Evolutionary conservation across 2,888 invertebrate genomes (phyloP), one percentile per base, ranked within the genome.

Genomic region (Gari tellinella): DNA sequence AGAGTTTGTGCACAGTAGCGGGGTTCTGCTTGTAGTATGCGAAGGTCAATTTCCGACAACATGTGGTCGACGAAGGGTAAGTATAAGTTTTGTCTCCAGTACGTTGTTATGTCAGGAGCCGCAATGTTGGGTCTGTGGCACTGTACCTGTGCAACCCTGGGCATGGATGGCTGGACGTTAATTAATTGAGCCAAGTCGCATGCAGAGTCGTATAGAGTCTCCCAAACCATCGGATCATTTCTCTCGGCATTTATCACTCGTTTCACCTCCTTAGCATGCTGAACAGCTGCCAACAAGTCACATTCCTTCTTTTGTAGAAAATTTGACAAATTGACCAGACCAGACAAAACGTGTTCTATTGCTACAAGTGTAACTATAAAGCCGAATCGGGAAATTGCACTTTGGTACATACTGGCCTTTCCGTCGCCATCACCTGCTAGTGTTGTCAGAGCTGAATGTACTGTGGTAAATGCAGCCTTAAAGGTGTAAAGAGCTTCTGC

Each of bases 21-120:
- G 21, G 61, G 61, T 40, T 72, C 41, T 0, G 57, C 70, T 37
- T 66, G 57, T 21, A 72, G 61, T 15, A 68, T 72, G 3, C 67
- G 52, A 8, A 63, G 49, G n/a, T 53, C 49, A 15, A 64, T 66
- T 41, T 49, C 73, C 10, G 46, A 46, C 38, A 62, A 46, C 43
- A 58, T 17, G 26, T 40, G 52, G 41, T 43, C 60, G 12, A 46
- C 15, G 25, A 52, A 63, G 3, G 53, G 55, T 21, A 61, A 23
- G 23, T n/a, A 61, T 25, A 49, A 23, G 40, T 61, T 61, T 10
- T 19, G 4, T 19, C n/a, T 37, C 40, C 61, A 61, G 51, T 49
- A 49, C n/a, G 8, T 7, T 14, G 57, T 52, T 8, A 17, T 25
- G 15, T 21, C 49, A 10, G 41, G 45, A 12, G 57, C 51, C 12